These are phyloP conservation scores for Hybognathus amarus DNA, from an alignment of 2,797 vertebrate genomes.

Conservation along the genomic window DNA sequence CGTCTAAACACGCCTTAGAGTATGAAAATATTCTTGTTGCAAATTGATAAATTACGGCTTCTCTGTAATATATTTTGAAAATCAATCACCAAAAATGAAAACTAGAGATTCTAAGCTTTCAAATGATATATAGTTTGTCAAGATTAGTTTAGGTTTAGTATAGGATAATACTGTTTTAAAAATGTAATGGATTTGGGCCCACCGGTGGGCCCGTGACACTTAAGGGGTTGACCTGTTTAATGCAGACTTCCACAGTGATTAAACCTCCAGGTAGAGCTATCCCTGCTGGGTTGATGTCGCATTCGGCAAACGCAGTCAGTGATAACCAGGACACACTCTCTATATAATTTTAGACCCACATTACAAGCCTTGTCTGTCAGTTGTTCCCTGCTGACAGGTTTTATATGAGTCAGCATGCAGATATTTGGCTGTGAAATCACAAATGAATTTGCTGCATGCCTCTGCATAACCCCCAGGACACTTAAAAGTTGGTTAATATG, in stretches of 20 bases:
- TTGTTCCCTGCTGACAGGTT: slow-evolving; percentile 5
- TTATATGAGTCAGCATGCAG: slow-evolving; percentile 16
- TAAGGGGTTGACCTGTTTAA: slow-evolving; percentile 35
- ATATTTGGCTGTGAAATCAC: slow-evolving; percentile 16
- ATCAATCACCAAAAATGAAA: too few relatives aligned
- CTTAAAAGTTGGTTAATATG: neutral
- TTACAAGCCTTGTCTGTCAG: slow-evolving; percentile 13
- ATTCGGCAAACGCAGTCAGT: neutral
- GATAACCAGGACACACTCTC: neutral
- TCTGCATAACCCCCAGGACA: neutral
- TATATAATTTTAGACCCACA: slow-evolving; percentile 13
- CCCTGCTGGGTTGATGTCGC: slow-evolving; percentile 22
- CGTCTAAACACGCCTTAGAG: too few relatives aligned
- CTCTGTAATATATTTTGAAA: too few relatives aligned
- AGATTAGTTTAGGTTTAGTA: too few relatives aligned
- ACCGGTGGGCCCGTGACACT: too few relatives aligned
- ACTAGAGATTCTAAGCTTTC: too few relatives aligned
- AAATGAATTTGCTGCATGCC: neutral
- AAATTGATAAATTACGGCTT: too few relatives aligned
- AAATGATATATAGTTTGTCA: too few relatives aligned
- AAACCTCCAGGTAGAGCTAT: slow-evolving; percentile 22
- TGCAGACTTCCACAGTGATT: neutral
- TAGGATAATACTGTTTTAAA: too few relatives aligned
- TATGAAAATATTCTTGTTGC: too few relatives aligned
- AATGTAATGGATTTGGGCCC: too few relatives aligned